A percentile compares a stretch with the other conserved stretches of the same genome.
These are phyloP conservation scores for Homarus americanus DNA, from an alignment of 1,140 invertebrate genomes.

Conservation along the genomic window DNA sequence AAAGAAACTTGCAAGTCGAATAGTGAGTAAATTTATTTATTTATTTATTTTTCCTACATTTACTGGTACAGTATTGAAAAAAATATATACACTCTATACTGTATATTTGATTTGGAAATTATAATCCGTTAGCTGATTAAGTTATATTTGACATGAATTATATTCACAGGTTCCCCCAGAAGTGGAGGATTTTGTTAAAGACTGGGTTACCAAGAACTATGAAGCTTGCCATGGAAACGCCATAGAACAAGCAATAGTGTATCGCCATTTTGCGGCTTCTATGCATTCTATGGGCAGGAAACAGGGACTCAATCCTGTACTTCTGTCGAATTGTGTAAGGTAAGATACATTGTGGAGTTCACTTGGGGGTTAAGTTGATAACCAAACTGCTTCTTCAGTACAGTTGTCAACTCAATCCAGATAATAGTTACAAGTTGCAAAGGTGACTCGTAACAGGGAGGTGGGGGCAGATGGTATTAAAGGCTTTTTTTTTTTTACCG, in stretches of 20 bases:
- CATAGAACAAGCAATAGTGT: slow-evolving; percentile 74
- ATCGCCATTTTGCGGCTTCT: slow-evolving; percentile 72
- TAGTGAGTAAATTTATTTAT: slow-evolving; percentile 46
- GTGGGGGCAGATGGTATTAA: no score
- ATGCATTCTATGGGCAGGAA: slow-evolving; percentile 73
- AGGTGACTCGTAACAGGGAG: no score
- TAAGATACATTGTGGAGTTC: no score
- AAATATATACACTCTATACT: no score
- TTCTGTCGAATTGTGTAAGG: slow-evolving; percentile 74
- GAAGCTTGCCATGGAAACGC: slow-evolving; percentile 63
- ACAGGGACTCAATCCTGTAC: slow-evolving; percentile 73
- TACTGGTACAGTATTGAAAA: no score
- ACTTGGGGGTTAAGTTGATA: no score
- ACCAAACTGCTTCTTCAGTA: no score
- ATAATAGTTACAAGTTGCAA: no score
- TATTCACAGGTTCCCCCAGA: slow-evolving; percentile 63
- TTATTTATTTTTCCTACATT: no score
- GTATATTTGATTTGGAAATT: background rate
- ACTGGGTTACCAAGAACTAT: slow-evolving; percentile 72
- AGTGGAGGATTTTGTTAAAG: slow-evolving; percentile 73
- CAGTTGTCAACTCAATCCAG: no score
- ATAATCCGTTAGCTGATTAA: background rate
- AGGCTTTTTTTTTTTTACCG: no score
- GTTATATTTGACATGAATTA: background rate
- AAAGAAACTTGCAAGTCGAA: slow-evolving; percentile 48